These are phyloP conservation scores for Datnioides undecimradiatus DNA, from an alignment of 2,113 vertebrate species.

Conservation along the genomic window DNA sequence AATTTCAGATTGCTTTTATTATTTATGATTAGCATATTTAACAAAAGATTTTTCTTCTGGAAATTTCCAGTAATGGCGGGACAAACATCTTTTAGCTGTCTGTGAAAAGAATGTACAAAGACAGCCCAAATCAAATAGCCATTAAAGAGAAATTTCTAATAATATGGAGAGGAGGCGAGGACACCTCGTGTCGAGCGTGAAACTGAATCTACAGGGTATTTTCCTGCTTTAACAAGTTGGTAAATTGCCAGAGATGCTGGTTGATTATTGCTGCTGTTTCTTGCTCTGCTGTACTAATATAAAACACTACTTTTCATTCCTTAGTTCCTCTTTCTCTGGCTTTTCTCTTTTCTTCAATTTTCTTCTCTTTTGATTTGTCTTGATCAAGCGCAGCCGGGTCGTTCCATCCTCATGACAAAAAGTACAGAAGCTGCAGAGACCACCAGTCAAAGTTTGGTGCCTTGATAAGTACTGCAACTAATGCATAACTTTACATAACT, in stretches of 20 bases:
- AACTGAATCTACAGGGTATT: constrained; percentile 31
- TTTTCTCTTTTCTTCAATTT: background rate
- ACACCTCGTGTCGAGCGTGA: constrained; percentile 7
- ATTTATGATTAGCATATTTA: background rate
- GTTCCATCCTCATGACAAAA: background rate
- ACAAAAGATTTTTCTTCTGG: no score
- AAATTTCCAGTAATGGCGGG: background rate
- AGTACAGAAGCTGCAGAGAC: background rate
- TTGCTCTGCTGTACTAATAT: constrained; percentile 34
- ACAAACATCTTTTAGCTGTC: background rate
- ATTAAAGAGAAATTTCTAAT: constrained; percentile 3
- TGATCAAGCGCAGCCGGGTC: constrained; percentile 6
- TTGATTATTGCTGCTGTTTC: constrained; percentile 42
- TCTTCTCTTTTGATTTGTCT: constrained; percentile 4
- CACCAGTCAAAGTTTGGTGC: background rate
- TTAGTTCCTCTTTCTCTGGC: background rate
- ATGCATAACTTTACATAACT: background rate
- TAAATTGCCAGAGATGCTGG: constrained; percentile 42
- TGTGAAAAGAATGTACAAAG: background rate
- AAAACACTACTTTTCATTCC: constrained; percentile 14
- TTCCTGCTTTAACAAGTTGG: constrained; percentile 40
- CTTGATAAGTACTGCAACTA: background rate
- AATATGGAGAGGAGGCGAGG: constrained; percentile 3
- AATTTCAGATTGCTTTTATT: background rate
- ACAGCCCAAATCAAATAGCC: constrained; percentile 3